phyloP scores from a whole-genome alignment of 2,797 vertebrate species.

The Danionella dracula region DNA sequence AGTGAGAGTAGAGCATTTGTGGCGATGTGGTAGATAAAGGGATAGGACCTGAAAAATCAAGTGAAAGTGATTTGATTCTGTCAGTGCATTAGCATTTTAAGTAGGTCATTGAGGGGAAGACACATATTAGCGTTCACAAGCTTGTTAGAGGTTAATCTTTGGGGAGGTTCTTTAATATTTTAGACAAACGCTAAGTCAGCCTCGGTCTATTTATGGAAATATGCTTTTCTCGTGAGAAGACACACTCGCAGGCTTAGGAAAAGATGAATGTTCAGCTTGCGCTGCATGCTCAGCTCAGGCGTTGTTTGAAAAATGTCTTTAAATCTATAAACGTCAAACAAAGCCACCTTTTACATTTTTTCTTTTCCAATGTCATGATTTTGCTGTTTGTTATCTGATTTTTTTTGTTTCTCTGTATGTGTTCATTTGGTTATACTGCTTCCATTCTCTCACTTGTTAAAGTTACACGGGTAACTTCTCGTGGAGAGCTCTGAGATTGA shows the following conservation, averaged over 20 bases:
- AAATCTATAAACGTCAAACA: too few relatives aligned
- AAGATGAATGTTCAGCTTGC: not conserved
- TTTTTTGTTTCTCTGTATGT: too few relatives aligned
- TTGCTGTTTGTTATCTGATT: too few relatives aligned
- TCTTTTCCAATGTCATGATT: too few relatives aligned
- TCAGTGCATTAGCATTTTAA: constrained; percentile 1
- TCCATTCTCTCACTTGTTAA: too few relatives aligned
- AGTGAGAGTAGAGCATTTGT: constrained; percentile 4
- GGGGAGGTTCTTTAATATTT: constrained; percentile 37
- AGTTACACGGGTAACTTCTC: too few relatives aligned
- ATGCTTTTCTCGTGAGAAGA: constrained; percentile 29
- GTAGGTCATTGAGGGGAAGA: not conserved
- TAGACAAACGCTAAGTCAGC: constrained; percentile 4
- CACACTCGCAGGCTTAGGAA: not conserved
- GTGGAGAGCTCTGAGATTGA: too few relatives aligned
- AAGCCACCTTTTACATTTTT: too few relatives aligned
- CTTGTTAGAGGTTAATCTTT: constrained; percentile 18
- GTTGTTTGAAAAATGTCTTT: not conserved
- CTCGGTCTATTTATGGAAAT: constrained; percentile 24
- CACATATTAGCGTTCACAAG: constrained; percentile 1
- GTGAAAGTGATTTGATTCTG: not conserved
- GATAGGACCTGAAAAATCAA: not conserved
- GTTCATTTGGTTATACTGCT: too few relatives aligned
- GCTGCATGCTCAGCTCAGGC: not conserved
- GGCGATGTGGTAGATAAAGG: constrained; percentile 2